Conservation (phyloP, 2,113 vertebrate genomes). For the Chamaetylas fuelleborni region DNA sequence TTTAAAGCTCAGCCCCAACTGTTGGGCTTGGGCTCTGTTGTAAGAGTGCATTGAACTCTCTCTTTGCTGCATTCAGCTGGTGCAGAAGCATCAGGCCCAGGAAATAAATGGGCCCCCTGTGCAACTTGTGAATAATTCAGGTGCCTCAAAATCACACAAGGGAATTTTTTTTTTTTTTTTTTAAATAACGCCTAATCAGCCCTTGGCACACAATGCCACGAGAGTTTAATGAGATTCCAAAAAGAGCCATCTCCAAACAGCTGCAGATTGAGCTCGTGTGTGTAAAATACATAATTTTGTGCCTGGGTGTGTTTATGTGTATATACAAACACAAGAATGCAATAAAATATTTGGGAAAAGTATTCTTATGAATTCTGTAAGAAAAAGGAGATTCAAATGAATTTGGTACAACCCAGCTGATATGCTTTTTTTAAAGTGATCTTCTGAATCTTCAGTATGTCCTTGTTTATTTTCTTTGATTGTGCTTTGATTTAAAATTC, state of each 20-base stretch:
- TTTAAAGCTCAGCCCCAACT: not conserved
- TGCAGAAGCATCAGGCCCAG: not conserved
- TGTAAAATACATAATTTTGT: not conserved
- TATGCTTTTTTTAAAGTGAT: not conserved
- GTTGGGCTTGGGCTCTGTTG: not conserved
- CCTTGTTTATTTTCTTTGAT: conserved; percentile 60
- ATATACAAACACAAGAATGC: not conserved
- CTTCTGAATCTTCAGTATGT: conserved; percentile 15
- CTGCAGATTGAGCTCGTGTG: not conserved
- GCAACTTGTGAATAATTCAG: conserved; percentile 35
- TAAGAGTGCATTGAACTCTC: not conserved
- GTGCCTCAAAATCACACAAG: not conserved
- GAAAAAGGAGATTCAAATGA: not conserved
- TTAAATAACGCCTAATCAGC: conserved; percentile 8
- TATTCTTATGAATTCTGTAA: not conserved
- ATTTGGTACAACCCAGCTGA: not conserved
- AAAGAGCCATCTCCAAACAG: conserved; percentile 35
- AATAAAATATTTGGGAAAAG: not conserved
- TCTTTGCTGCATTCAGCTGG: not conserved
- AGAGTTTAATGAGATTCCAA: conserved; percentile 25
- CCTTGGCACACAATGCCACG: not conserved
- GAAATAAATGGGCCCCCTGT: not conserved
- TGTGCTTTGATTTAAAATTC: conserved; percentile 68
- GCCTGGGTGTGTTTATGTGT: not conserved
- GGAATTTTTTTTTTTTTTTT: not conserved